Conservation (phyloP, 2,888 invertebrate species). For the Rhabditoides inermis region DNA sequence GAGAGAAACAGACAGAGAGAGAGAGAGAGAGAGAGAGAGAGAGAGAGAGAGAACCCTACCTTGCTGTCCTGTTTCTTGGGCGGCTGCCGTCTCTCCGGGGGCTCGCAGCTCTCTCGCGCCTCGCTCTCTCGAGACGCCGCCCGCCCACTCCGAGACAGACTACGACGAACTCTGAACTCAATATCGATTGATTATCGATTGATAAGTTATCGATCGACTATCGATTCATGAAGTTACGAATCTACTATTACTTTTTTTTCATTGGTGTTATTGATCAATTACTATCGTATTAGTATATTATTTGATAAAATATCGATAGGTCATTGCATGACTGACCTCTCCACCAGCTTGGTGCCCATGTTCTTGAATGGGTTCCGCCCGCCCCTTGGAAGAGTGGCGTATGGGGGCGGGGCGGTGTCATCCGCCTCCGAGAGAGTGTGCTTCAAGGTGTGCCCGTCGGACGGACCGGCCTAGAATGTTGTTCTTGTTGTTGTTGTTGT, state of each 20-base stretch:
- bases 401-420: slow-evolving; percentile 20
- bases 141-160: slow-evolving; percentile 24
- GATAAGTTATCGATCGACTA: too few species aligned
- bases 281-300: too few species aligned
- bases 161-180: slow-evolving; percentile 44
- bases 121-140: slow-evolving; percentile 18
- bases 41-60: not conserved
- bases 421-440: slow-evolving; percentile 24
- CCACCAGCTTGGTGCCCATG: slow-evolving; percentile 46
- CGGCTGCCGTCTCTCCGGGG: slow-evolving; percentile 10
- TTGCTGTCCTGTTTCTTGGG: slow-evolving; percentile 14
- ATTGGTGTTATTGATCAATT: too few species aligned
- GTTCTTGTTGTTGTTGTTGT: slow-evolving; percentile 14
- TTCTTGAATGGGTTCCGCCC: slow-evolving; percentile 36
- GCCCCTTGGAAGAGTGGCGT: slow-evolving; percentile 30
- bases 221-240: too few species aligned
- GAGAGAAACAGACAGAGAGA: not conserved
- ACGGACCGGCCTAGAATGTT: slow-evolving; percentile 14
- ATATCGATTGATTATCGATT: too few species aligned
- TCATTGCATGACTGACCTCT: too few species aligned
- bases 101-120: slow-evolving; percentile 16
- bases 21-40: not conserved
- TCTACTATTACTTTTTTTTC: too few species aligned
- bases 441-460: too few species aligned
- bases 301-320: too few species aligned